Base-by-base conservation (phyloP, 30 jellyfish, hydroid and myxozoan genomes). In the Rhopilema esculentum region DNA sequence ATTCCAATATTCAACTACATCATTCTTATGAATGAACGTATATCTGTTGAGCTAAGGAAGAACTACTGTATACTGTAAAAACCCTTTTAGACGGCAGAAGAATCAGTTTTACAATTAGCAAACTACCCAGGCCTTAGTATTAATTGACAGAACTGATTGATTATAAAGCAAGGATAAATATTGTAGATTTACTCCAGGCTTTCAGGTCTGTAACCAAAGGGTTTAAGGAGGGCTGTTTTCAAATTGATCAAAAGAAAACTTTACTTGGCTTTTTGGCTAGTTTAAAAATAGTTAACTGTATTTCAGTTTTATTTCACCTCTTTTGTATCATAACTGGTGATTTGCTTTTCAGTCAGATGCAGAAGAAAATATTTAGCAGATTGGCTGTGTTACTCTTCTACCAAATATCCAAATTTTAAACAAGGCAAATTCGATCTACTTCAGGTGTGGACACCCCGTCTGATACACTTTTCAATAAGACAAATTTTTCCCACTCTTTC, bases 281-380 rank as follows among this genome's bases (percentile, higher is more conserved):
- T 26, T 27, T 27, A 22, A 27, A 70, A 70, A 70, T 9, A 65
- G 30, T 65, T 8, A 72, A 72, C 83, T 72, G 70, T 72, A 24
- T 72, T 21, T 72, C 83, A 4, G 68, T 48, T 66, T 66, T 66
- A 65, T 71, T 71, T 71, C 83, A 72, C 27, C 69, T 72, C 69
- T 72, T 72, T 72, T 72, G 83, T 72, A 72, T 72, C 83, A 72
- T 72, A 12, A 27, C 83, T 72, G 83, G 1, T 75, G 85, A 32
- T 48, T 53, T 75, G 66, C 66, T 49, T 75, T 49, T 8, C 28
- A 0, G 25, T 75, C 73, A 75, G 86, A 75, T 72, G 83, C 18
- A 72, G 67, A 72, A 72, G 69, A 72, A 72, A 40, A 66, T 22
- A 72, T 72, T 72, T 27, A 8, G 83, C 69, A 72, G 22, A 18